phyloP scores from a whole-genome alignment of 2,888 invertebrate genomes.

The Trichopoda pennipes region DNA sequence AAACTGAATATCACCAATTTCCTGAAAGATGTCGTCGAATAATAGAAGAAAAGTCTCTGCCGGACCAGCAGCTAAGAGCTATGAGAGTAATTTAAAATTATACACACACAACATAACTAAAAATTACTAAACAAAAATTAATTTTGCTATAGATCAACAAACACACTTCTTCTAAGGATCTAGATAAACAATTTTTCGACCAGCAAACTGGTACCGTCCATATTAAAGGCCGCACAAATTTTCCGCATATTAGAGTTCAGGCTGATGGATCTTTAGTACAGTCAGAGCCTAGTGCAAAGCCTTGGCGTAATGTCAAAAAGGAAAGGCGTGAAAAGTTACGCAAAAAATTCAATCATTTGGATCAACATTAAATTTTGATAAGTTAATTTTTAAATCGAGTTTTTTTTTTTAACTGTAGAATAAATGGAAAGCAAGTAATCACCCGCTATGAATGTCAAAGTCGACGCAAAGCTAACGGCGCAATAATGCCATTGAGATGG shows the following conservation, averaged over 20 bases:
- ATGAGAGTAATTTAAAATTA: constrained; percentile 81
- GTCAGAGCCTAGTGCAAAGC: constrained; percentile 82
- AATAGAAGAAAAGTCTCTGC: constrained; percentile 81
- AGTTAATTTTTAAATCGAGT: background rate
- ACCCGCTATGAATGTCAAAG: no score
- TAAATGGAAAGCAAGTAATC: no score
- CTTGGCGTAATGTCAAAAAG: constrained; percentile 93
- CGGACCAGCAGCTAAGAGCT: constrained; percentile 83
- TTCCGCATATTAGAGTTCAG: constrained; percentile 78
- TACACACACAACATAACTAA: background rate
- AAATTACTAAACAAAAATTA: background rate
- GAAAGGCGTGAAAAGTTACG: constrained; percentile 96
- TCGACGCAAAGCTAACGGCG: no score
- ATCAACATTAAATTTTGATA: constrained; percentile 84
- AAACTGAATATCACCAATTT: constrained; percentile 84
- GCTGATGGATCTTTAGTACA: constrained; percentile 71
- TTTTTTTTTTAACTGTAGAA: no score
- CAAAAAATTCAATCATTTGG: constrained; percentile 90
- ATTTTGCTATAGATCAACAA: constrained; percentile 75
- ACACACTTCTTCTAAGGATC: constrained; percentile 81
- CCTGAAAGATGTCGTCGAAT: constrained; percentile 81
- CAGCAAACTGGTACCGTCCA: constrained; percentile 77
- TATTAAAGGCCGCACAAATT: constrained; percentile 79
- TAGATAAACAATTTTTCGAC: constrained; percentile 85
- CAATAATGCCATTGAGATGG: no score